Percentiles rank a stretch among this genome's conserved stretches.
Conservation (phyloP, 2,113 vertebrate species). For the Megalops atlanticus region DNA sequence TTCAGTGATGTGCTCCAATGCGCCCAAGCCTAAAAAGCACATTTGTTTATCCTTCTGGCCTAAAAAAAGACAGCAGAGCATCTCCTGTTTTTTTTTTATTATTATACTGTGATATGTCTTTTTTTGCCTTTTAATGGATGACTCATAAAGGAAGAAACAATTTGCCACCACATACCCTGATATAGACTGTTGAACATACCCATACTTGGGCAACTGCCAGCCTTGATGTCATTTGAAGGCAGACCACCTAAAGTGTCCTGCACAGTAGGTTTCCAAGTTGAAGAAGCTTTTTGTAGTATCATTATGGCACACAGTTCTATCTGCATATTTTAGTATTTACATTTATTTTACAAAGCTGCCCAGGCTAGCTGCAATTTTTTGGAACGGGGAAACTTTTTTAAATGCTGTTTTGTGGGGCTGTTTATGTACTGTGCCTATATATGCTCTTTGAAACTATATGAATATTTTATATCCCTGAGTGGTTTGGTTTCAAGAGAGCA, state of each 20-base stretch:
- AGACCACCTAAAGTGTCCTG: not conserved
- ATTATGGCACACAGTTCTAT: not conserved
- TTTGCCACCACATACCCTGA: not conserved
- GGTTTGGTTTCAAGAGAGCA: not conserved
- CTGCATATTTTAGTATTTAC: not conserved
- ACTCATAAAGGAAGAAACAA: conserved; percentile 18
- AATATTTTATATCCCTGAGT: not conserved
- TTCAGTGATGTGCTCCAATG: conserved; percentile 5
- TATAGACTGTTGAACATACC: not conserved
- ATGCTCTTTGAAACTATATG: not conserved
- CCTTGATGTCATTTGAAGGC: not conserved
- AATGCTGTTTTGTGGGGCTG: not conserved
- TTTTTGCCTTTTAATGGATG: conserved; percentile 19
- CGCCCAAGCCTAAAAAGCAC: conserved; percentile 17
- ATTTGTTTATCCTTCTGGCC: conserved; percentile 29
- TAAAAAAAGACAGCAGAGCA: conserved; percentile 16
- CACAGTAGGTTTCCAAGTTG: not conserved
- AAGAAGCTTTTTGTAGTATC: not conserved
- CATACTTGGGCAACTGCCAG: not conserved
- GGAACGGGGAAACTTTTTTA: too few relatives aligned
- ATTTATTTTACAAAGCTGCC: not conserved
- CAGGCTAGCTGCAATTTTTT: not conserved
- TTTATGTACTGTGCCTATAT: not conserved
- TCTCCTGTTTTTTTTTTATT: not conserved
- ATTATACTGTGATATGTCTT: too few relatives aligned